Evolutionary conservation across 2,113 vertebrate species (phyloP).

Genomic region (Tyto alba): DNA sequence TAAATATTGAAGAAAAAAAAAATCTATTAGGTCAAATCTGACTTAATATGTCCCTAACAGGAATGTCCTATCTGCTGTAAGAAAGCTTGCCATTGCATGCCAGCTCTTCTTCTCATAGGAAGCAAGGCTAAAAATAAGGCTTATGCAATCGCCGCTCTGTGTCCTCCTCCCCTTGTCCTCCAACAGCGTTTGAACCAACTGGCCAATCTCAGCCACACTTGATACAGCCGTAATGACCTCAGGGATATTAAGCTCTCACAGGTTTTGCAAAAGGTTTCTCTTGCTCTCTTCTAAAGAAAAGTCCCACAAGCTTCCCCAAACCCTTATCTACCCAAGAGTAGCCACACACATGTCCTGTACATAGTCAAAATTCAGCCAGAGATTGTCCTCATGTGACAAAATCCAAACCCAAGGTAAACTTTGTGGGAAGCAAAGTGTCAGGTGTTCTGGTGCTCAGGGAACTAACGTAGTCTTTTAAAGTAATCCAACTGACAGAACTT

Average conservation of each 20-base stretch:
- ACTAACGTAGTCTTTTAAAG: not conserved
- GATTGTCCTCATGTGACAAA: not conserved
- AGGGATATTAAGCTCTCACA: not conserved
- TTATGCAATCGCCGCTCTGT: slow-evolving; percentile 18
- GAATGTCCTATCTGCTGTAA: not conserved
- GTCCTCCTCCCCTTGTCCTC: slow-evolving; percentile 53
- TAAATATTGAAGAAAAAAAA: not conserved
- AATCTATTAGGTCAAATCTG: not conserved
- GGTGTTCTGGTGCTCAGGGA: not conserved
- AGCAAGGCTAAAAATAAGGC: slow-evolving; percentile 57
- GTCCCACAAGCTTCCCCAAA: not conserved
- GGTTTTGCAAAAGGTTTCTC: not conserved
- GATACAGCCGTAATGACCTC: not conserved
- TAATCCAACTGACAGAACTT: not conserved
- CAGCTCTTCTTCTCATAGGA: slow-evolving; percentile 9
- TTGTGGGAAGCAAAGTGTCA: not conserved
- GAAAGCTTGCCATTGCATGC: not conserved
- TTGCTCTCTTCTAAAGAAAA: not conserved
- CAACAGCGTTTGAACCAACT: not conserved
- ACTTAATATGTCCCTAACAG: not conserved
- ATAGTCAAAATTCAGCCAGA: not conserved
- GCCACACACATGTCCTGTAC: rapidly evolving
- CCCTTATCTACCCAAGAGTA: not conserved
- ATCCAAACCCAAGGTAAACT: not conserved
- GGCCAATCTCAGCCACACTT: slow-evolving; percentile 47